Conservation (phyloP, 2,888 invertebrate species). For the Erynnis tages region DNA sequence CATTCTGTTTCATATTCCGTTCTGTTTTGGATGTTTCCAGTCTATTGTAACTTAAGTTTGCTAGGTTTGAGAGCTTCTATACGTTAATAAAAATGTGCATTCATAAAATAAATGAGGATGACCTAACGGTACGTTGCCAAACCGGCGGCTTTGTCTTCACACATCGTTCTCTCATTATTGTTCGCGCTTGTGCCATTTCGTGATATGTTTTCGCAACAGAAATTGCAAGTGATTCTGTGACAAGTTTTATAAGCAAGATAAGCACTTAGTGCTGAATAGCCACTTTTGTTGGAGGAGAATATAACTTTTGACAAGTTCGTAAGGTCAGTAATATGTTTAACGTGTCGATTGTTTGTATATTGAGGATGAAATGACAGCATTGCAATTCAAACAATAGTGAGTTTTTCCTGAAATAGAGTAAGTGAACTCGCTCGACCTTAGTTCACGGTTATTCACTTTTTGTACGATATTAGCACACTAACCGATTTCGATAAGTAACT, state of each 20-base stretch:
- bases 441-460: too few species aligned
- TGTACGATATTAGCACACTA: too few species aligned
- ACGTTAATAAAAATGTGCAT: constrained; percentile 1
- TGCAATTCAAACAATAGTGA: too few species aligned
- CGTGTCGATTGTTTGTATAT: background rate
- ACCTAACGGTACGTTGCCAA: constrained; percentile 41
- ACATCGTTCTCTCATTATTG: constrained; percentile 52
- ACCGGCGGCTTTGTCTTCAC: constrained; percentile 42
- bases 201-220: constrained; percentile 43
- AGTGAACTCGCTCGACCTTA: too few species aligned
- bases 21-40: too few species aligned
- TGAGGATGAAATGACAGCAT: too few species aligned
- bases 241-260: constrained; percentile 1
- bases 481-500: too few species aligned
- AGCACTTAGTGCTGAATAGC: background rate
- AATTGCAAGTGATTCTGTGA: constrained; percentile 26
- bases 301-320: background rate
- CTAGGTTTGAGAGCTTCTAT: too few species aligned
- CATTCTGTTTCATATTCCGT: too few species aligned
- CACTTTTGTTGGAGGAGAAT: background rate
- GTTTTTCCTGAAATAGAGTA: too few species aligned
- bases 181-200: constrained; percentile 51
- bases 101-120: constrained; percentile 32
- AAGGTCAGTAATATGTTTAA: constrained; percentile 4
- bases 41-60: too few species aligned